phyloP scores from a whole-genome alignment of 2,888 invertebrate species.

The Panzeria rudis region DNA sequence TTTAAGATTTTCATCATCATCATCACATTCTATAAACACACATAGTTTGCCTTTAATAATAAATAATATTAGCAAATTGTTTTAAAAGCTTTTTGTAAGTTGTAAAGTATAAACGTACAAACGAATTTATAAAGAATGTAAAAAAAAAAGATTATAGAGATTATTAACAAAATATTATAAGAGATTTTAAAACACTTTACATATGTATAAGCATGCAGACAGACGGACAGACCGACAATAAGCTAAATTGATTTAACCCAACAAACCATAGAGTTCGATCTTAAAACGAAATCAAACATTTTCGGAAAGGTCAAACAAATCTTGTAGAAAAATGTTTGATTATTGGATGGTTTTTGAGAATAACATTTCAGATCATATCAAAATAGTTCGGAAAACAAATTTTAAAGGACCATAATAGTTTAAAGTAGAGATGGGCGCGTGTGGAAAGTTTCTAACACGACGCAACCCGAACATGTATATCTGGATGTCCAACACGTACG shows the following conservation, averaged over 20 bases:
- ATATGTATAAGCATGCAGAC: background rate
- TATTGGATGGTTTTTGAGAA: too few species aligned
- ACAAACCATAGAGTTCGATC: background rate
- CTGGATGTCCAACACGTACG: too few species aligned
- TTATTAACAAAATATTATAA: slow-evolving; percentile 9
- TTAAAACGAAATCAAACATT: background rate
- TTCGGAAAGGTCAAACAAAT: too few species aligned
- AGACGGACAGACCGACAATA: background rate
- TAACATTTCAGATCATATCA: too few species aligned
- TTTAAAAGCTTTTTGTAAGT: slow-evolving; percentile 24
- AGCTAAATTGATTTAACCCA: background rate
- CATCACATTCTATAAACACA: background rate
- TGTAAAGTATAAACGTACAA: background rate
- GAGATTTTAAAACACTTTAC: slow-evolving; percentile 20
- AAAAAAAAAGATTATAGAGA: background rate
- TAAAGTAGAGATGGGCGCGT: too few species aligned
- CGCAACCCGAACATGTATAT: too few species aligned
- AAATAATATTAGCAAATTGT: slow-evolving; percentile 38
- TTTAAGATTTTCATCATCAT: slow-evolving; percentile 5
- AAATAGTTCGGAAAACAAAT: too few species aligned
- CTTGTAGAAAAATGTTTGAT: too few species aligned
- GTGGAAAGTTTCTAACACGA: too few species aligned
- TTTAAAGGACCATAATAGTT: too few species aligned
- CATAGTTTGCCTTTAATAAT: slow-evolving; percentile 19
- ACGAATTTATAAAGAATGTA: background rate